phyloP scores from a whole-genome alignment of 23 tunicate genomes.

The Diplosoma virens region DNA sequence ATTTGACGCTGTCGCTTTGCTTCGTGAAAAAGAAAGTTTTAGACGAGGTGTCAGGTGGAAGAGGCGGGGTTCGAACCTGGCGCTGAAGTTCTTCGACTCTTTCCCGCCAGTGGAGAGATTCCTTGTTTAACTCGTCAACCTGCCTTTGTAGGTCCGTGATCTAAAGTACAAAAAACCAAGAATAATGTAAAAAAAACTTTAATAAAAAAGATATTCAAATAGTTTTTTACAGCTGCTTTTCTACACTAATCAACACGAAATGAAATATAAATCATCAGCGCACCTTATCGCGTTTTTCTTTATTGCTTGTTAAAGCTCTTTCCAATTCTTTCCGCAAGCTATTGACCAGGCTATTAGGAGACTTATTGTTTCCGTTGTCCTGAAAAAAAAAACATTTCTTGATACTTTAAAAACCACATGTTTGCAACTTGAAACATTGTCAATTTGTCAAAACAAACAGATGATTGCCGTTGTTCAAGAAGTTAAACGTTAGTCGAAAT shows the following conservation, averaged over 20 bases:
- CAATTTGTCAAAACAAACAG: too few species aligned
- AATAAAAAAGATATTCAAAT: neutral
- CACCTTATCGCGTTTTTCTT: constrained; percentile 75
- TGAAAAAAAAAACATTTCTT: too few species aligned
- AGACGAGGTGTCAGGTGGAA: too few species aligned
- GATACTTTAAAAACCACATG: too few species aligned
- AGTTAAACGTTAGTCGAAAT: too few species aligned
- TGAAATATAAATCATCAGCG: neutral
- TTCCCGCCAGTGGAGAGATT: constrained; percentile 74
- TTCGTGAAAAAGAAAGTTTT: constrained; percentile 1
- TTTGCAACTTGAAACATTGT: too few species aligned
- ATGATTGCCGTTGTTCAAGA: too few species aligned
- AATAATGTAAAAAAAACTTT: neutral
- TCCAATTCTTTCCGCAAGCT: constrained; percentile 79
- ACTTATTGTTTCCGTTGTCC: neutral
- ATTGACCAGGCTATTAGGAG: constrained; percentile 47
- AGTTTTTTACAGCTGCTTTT: too few species aligned
- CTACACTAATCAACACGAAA: too few species aligned
- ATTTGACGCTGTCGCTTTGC: neutral
- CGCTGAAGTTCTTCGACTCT: constrained; percentile 55
- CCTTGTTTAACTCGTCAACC: constrained; percentile 50
- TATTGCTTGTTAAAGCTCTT: constrained; percentile 68
- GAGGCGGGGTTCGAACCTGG: neutral
- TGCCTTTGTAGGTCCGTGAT: constrained; percentile 50
- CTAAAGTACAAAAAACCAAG: constrained; percentile 29